Evolutionary conservation across 2,113 vertebrate species (phyloP).

Genomic region (Castor canadensis): DNA sequence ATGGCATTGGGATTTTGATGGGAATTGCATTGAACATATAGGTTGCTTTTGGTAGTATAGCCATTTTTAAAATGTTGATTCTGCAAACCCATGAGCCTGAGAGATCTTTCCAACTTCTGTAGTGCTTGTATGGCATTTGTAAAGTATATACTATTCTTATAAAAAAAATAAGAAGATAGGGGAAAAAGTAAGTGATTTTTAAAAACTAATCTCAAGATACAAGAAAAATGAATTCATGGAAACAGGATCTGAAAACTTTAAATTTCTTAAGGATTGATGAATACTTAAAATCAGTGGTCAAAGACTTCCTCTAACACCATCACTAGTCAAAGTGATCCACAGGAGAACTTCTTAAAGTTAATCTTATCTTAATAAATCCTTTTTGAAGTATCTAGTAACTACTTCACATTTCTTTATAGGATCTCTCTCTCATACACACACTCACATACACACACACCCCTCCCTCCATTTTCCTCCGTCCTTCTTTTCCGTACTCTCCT

Average conservation of each 20-base stretch:
- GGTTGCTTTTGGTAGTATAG: too few species aligned
- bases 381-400: constrained; percentile 34
- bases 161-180: not conserved
- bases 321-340: constrained; percentile 42
- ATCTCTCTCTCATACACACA: too few species aligned
- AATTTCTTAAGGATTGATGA: constrained; percentile 47
- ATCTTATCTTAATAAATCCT: constrained; percentile 23
- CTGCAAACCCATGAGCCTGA: too few species aligned
- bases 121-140: too few species aligned
- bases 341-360: not conserved
- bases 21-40: too few species aligned
- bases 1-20: too few species aligned
- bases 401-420: not conserved
- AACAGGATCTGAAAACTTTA: constrained; percentile 47
- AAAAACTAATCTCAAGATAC: not conserved
- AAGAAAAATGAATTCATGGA: not conserved
- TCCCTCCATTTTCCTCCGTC: too few species aligned
- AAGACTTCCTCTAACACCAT: not conserved
- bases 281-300: constrained; percentile 1
- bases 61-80: too few species aligned
- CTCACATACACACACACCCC: too few species aligned
- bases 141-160: not conserved
- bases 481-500: not conserved
- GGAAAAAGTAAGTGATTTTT: not conserved
- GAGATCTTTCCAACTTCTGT: too few species aligned